Conservation (phyloP, 2,113 vertebrate species). For the Nettapus auritus region DNA sequence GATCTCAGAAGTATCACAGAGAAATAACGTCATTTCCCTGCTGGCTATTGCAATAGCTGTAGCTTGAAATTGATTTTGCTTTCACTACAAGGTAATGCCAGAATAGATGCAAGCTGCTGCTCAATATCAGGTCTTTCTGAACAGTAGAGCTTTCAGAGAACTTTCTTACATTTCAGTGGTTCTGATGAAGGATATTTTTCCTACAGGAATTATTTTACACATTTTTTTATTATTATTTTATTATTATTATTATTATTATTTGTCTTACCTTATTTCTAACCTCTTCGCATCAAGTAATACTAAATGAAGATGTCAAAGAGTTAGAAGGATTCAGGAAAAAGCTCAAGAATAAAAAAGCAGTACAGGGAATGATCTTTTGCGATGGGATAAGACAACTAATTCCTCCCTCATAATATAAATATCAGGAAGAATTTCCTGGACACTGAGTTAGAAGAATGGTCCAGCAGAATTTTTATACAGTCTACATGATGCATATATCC, state of each 20-base stretch:
- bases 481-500: not conserved
- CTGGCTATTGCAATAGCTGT: not conserved
- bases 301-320: not conserved
- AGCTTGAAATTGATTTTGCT: not conserved
- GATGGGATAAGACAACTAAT: not conserved
- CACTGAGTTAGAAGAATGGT: not conserved
- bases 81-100: not conserved
- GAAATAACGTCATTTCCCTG: not conserved
- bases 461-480: not conserved
- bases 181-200: not conserved
- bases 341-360: not conserved
- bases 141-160: not conserved
- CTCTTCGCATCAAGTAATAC: not conserved
- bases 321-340: not conserved
- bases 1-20: not conserved
- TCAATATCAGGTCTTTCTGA: not conserved
- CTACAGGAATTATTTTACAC: not conserved
- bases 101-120: not conserved
- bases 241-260: no score
- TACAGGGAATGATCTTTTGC: not conserved
- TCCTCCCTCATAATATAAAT: not conserved
- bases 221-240: not conserved
- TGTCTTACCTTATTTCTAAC: not conserved
- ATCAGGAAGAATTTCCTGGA: not conserved
- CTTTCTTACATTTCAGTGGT: not conserved